Evolutionary conservation across 2,888 invertebrate species (phyloP).

Genomic region (Nudaria mundana): DNA sequence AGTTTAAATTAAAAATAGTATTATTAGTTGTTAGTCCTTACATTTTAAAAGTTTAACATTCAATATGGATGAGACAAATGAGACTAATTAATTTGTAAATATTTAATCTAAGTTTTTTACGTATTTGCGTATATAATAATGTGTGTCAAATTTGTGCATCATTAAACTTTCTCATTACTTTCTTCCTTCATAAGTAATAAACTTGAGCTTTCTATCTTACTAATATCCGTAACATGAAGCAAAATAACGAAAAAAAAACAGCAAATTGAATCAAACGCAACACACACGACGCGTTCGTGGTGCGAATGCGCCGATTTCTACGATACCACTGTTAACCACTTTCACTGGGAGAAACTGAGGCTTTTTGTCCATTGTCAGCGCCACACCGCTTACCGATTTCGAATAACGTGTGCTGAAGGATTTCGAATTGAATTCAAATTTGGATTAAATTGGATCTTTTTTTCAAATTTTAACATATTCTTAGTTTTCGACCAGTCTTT

Average conservation of each 20-base stretch:
- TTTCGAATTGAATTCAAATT: slow-evolving; percentile 30
- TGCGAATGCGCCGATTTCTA: slow-evolving; percentile 58
- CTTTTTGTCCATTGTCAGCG: slow-evolving; percentile 70
- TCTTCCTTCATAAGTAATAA: slow-evolving; percentile 2
- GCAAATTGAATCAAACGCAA: slow-evolving; percentile 27
- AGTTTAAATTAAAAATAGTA: too few species aligned
- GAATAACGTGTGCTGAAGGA: slow-evolving; percentile 45
- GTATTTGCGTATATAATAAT: background rate
- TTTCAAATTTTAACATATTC: too few species aligned
- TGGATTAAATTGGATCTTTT: slow-evolving; percentile 18
- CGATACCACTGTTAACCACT: slow-evolving; percentile 63
- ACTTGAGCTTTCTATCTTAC: slow-evolving; percentile 6
- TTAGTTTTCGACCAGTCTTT: too few species aligned
- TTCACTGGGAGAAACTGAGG: slow-evolving; percentile 76
- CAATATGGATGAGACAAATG: too few species aligned
- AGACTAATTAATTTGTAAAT: too few species aligned
- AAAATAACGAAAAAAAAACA: slow-evolving; percentile 25
- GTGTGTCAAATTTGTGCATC: slow-evolving; percentile 2
- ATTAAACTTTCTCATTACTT: slow-evolving; percentile 7
- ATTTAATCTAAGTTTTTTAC: background rate
- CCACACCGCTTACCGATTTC: slow-evolving; percentile 48
- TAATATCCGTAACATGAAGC: slow-evolving; percentile 11
- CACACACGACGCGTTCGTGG: slow-evolving; percentile 30
- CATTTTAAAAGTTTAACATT: too few species aligned
- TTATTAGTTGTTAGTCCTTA: too few species aligned